Evolutionary conservation across 2,797 vertebrate genomes (phyloP).

Genomic region (Poeciliopsis presidionis): DNA sequence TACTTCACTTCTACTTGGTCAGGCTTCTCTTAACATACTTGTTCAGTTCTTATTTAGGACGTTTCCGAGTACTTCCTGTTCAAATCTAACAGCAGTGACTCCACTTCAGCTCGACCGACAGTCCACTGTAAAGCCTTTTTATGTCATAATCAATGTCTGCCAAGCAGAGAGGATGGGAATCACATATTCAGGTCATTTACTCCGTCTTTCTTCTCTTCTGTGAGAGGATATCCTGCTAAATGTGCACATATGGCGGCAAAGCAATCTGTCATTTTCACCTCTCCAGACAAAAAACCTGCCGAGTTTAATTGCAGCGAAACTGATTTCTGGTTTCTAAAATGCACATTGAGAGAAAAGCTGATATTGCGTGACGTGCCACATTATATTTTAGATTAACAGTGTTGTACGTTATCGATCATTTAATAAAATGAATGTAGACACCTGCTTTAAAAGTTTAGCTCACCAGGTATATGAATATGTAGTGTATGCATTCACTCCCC

Average conservation of each 20-base stretch:
- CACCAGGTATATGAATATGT: not conserved
- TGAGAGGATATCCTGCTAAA: conserved; percentile 33
- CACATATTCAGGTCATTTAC: conserved; percentile 51
- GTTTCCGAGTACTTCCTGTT: conserved; percentile 22
- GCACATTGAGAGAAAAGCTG: conserved; percentile 9
- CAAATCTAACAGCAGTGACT: conserved; percentile 46
- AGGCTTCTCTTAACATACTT: conserved; percentile 18
- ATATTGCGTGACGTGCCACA: not conserved
- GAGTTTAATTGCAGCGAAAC: conserved; percentile 34
- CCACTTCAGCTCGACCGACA: conserved; percentile 50
- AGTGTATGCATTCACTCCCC: not conserved
- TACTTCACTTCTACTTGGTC: not conserved
- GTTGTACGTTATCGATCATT: not conserved
- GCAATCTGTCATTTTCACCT: not conserved
- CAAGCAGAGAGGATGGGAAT: conserved; percentile 63
- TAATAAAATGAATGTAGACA: not conserved
- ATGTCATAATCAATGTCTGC: conserved; percentile 74
- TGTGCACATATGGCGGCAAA: conserved; percentile 19
- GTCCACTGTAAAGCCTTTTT: conserved; percentile 68
- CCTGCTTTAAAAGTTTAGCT: not conserved
- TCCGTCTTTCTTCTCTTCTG: conserved; percentile 36
- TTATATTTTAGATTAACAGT: not conserved
- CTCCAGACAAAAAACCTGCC: conserved; percentile 13
- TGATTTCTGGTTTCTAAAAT: conserved; percentile 23
- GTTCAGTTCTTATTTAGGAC: conserved; percentile 21